Conservation (phyloP, 2,113 vertebrate genomes). For the Scytalopus superciliaris region DNA sequence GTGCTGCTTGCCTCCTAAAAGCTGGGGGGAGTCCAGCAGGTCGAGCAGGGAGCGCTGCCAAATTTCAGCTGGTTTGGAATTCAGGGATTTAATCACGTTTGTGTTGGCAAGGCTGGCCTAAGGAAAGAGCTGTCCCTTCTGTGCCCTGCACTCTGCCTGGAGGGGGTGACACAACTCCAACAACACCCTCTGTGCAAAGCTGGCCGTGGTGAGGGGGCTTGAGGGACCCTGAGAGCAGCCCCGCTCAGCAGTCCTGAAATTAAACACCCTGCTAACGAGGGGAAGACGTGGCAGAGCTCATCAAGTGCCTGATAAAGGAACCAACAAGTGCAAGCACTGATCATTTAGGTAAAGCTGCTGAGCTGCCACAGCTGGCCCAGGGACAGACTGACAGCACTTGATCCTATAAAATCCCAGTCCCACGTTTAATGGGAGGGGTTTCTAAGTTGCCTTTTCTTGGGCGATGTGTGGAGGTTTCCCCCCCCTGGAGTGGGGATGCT, state of each 20-base stretch:
- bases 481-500: neutral
- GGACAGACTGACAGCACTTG: neutral
- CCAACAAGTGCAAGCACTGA: neutral
- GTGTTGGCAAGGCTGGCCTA: constrained; percentile 42
- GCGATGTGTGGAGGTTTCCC: neutral
- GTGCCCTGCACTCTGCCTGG: too few species aligned
- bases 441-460: fast-evolving
- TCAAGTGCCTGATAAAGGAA: neutral
- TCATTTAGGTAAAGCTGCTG: neutral
- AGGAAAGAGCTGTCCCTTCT: neutral
- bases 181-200: neutral
- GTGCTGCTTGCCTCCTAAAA: neutral
- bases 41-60: constrained; percentile 40
- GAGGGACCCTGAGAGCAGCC: neutral
- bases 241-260: neutral
- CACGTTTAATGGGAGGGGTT: fast-evolving
- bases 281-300: neutral
- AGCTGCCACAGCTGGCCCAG: neutral
- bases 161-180: too few species aligned
- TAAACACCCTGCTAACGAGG: neutral
- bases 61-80: constrained; percentile 8
- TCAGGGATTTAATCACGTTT: constrained; percentile 48
- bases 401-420: neutral
- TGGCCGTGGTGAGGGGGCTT: neutral
- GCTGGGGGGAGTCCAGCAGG: constrained; percentile 31